Conservation (phyloP, 1,140 invertebrate species). For the Vanessa tameamea region DNA sequence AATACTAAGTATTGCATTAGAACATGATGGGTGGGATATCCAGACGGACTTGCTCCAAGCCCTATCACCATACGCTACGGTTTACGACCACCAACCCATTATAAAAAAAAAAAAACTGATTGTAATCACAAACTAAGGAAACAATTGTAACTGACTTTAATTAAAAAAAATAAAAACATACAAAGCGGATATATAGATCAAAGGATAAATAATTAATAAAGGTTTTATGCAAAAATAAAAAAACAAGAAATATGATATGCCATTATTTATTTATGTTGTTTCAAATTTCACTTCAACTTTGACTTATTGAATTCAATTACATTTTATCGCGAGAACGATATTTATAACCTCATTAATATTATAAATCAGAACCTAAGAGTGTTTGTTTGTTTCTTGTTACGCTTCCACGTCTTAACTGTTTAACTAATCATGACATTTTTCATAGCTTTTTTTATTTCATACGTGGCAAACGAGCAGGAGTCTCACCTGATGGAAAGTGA, state of each 20-base stretch:
- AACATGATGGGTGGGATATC: too few relatives aligned
- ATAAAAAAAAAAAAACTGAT: neutral
- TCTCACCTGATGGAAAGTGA: too few relatives aligned
- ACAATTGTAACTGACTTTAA: neutral
- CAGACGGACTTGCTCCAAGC: too few relatives aligned
- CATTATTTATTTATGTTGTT: neutral
- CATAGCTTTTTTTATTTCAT: too few relatives aligned
- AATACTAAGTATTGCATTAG: too few relatives aligned
- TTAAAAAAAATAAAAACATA: neutral
- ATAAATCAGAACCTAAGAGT: too few relatives aligned
- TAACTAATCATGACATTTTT: too few relatives aligned
- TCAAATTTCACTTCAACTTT: constrained; percentile 1
- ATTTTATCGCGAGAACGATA: neutral
- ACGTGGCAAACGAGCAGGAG: too few relatives aligned
- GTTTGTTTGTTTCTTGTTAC: too few relatives aligned
- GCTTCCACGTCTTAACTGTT: too few relatives aligned
- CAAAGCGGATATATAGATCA: neutral
- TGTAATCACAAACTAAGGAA: neutral
- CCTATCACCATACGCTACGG: too few relatives aligned
- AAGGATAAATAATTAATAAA: neutral
- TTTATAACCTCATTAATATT: too few relatives aligned
- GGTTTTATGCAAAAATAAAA: neutral
- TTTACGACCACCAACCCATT: neutral
- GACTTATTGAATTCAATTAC: neutral
- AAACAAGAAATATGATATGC: neutral